Conservation (phyloP, 2,888 invertebrate species). For the Tetragonisca angustula region DNA sequence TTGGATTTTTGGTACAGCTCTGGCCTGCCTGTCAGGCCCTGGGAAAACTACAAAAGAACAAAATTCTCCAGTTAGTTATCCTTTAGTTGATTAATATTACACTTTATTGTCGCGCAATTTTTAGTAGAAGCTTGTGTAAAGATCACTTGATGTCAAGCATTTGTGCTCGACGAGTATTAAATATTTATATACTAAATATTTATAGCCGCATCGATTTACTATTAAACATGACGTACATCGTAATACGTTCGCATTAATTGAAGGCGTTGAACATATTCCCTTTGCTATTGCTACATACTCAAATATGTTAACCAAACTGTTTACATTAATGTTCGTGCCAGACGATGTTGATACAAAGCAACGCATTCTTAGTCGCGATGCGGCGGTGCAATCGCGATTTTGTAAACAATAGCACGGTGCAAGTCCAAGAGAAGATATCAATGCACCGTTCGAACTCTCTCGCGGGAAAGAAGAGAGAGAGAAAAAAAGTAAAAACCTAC, state of each 20-base stretch:
- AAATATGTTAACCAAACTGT: conserved; percentile 13
- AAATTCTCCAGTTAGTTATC: neutral
- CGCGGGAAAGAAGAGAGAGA: neutral
- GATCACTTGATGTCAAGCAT: neutral
- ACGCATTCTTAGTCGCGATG: conserved; percentile 7
- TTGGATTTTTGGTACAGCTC: conserved; percentile 94
- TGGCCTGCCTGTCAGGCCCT: conserved; percentile 85
- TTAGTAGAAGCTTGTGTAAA: neutral
- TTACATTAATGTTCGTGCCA: conserved; percentile 11
- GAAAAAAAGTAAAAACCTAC: conserved; percentile 4
- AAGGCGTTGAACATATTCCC: conserved; percentile 4
- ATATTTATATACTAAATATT: neutral
- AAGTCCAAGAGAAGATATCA: conserved; percentile 9
- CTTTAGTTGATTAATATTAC: neutral
- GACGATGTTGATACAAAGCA: conserved; percentile 12
- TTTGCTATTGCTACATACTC: neutral
- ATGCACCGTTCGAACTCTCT: conserved; percentile 1
- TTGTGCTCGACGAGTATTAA: neutral
- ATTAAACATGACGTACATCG: neutral
- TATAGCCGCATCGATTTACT: neutral
- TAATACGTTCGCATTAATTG: conserved; percentile 11
- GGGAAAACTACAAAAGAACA: conserved; percentile 79
- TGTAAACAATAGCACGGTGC: conserved; percentile 47
- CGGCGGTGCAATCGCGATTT: conserved; percentile 3
- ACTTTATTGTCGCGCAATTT: neutral